These are phyloP conservation scores for Eupeodes luniger DNA, from an alignment of 2,888 invertebrate genomes.

Conservation along the genomic window DNA sequence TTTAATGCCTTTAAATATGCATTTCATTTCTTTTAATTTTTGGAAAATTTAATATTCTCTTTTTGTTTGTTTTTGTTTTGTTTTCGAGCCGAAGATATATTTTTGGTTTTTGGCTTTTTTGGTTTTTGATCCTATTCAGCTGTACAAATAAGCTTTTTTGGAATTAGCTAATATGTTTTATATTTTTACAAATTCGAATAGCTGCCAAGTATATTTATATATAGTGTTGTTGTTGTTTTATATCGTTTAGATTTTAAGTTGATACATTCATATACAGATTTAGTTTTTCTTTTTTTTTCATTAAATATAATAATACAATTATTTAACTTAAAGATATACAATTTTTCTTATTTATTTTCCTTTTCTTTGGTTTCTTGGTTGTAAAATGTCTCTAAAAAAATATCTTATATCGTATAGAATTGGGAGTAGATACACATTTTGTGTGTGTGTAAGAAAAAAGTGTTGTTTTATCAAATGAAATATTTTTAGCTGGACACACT, in stretches of 20 bases:
- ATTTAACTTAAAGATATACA: conserved; percentile 49
- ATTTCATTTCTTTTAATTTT: conserved; percentile 37
- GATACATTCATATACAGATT: conserved; percentile 44
- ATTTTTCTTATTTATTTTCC: conserved; percentile 20
- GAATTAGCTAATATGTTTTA: conserved; percentile 11
- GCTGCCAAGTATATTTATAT: conserved; percentile 46
- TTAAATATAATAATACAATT: conserved; percentile 30
- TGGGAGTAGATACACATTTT: conserved; percentile 60
- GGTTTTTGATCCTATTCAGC: conserved; percentile 72
- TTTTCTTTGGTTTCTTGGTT: conserved; percentile 22
- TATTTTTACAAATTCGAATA: conserved; percentile 64
- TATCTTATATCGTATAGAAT: conserved; percentile 65
- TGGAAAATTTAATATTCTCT: background rate
- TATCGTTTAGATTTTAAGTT: conserved; percentile 39
- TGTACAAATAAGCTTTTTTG: conserved; percentile 68
- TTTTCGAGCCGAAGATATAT: conserved; percentile 36
- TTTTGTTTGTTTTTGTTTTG: background rate
- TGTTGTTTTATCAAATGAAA: conserved; percentile 32
- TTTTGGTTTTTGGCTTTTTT: conserved; percentile 18
- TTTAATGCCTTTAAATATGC: conserved; percentile 22
- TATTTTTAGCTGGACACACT: conserved; percentile 10
- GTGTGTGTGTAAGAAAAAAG: conserved; percentile 36
- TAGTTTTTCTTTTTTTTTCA: conserved; percentile 1
- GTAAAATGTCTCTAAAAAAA: conserved; percentile 76
- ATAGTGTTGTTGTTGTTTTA: conserved; percentile 22